Base-by-base conservation (phyloP, 2,797 vertebrate genomes). In the Typhlichthys subterraneus region DNA sequence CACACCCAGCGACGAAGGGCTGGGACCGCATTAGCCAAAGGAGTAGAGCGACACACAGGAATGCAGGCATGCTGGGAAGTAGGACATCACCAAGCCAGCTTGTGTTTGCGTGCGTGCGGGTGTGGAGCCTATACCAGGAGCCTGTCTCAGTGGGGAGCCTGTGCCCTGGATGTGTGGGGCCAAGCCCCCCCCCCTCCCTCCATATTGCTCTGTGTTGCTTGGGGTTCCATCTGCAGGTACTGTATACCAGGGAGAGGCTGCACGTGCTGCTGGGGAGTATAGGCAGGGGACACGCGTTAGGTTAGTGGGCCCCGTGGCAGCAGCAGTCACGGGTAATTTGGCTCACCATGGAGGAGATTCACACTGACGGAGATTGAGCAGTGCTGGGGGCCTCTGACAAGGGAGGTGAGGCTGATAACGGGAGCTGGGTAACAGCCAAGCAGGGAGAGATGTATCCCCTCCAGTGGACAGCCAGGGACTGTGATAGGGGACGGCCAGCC, bases 1-100 rank as follows among this genome's bases (percentile, higher is more conserved):
- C 23, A 29, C 23, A 29, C 23, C 23, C 23, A 29, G 88, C 82
- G 79, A 89, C 87, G 75, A 85, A 80, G 85, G 84, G 82, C 82
- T 79, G 75, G 69, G 61, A 67, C 64, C 65, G 57, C 61, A 72
- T 78, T 68, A 78, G 65, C 72, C 64, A 69, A 71, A 65, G 66
- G 71, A 83, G 67, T 57, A 71, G 58, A 70, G 59, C 70, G 75
- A 72, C 61, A 58, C 42, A 63, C 53, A 29, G 58, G 48, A 66
- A 42, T 4, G 23, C 4, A 70, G 61, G 38, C 55, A 52, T 65
- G 59, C 65, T 61, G 72, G 69, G 75, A 82, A 81, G 57, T 77
- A 61, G 76, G 72, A 46, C 63, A 73, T 70, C 65, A 68, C 73
- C 64, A 58, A 76, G 60, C 51, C 61, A 57, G 51, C 54, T 23